Conservation (phyloP, 2,888 invertebrate species). For the Macaria notata region DNA sequence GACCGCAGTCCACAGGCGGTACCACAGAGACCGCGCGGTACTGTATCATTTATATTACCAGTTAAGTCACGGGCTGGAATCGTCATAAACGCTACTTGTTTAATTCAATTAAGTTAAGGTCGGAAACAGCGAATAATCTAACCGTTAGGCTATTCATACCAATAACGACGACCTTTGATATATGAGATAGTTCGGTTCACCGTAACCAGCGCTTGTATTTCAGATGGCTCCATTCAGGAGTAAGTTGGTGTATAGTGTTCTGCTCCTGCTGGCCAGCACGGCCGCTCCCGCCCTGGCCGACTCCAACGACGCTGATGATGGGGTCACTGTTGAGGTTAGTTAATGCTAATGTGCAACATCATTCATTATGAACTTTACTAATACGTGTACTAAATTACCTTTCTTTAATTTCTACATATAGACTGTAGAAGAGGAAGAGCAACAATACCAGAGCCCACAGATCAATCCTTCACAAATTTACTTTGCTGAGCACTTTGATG, state of each 20-base stretch:
- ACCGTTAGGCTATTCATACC: conserved; percentile 21
- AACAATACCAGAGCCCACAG: conserved; percentile 87
- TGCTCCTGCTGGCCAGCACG: conserved; percentile 51
- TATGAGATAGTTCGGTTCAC: not conserved
- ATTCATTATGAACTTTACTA: not conserved
- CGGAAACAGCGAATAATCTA: conserved; percentile 15
- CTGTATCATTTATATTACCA: not conserved
- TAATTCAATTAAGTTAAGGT: conserved; percentile 53
- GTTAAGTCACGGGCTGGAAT: not conserved
- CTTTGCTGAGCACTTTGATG: conserved; percentile 94
- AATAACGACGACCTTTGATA: not conserved
- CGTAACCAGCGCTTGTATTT: conserved; percentile 38
- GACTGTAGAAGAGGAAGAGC: conserved; percentile 69
- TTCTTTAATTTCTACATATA: conserved; percentile 24
- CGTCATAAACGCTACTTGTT: conserved; percentile 32
- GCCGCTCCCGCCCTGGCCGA: conserved; percentile 39
- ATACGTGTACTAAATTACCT: not conserved
- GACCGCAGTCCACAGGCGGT: conserved; percentile 27
- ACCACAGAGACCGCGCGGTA: conserved; percentile 15
- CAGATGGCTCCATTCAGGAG: conserved; percentile 69
- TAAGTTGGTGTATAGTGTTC: conserved; percentile 52
- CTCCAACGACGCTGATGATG: conserved; percentile 60
- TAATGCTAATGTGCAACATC: not conserved
- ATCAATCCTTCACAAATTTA: conserved; percentile 84
- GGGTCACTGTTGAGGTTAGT: conserved; percentile 71